Conservation (phyloP, 2,113 vertebrate species). For the Xenopus borealis region DNA sequence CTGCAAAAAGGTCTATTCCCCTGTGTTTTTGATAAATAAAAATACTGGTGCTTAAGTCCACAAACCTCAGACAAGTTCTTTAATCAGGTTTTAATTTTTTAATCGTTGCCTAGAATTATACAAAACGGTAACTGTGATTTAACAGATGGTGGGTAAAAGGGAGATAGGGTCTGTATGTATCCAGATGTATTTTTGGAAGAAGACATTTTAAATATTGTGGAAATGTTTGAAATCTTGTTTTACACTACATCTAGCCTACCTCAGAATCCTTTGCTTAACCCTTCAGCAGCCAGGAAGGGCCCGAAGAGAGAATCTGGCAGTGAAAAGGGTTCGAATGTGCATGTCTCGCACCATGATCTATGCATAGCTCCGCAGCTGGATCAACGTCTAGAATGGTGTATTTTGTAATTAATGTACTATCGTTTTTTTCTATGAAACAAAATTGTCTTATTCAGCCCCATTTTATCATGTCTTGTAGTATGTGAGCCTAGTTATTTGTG, state of each 20-base stretch:
- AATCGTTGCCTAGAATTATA: background rate
- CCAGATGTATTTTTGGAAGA: slow-evolving; percentile 23
- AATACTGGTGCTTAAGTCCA: background rate
- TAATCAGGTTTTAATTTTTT: background rate
- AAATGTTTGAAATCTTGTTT: slow-evolving; percentile 53
- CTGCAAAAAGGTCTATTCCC: background rate
- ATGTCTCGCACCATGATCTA: slow-evolving; percentile 68
- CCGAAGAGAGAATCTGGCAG: background rate
- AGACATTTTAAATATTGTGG: slow-evolving; percentile 46
- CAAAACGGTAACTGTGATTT: background rate
- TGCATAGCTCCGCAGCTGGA: slow-evolving; percentile 64
- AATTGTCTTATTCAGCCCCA: too few relatives aligned
- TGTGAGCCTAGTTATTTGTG: too few relatives aligned
- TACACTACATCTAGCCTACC: slow-evolving; percentile 75
- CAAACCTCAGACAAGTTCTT: background rate
- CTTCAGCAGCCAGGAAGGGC: slow-evolving; percentile 4
- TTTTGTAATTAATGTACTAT: background rate
- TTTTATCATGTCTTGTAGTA: too few relatives aligned
- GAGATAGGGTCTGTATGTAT: slow-evolving; percentile 1
- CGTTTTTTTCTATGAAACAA: too few relatives aligned
- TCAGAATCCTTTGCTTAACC: slow-evolving; percentile 62
- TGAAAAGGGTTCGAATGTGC: slow-evolving; percentile 46
- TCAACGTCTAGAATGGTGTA: slow-evolving; percentile 2
- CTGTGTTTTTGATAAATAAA: background rate
- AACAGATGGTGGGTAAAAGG: slow-evolving; percentile 1